Percentiles rank a stretch among this genome's conserved stretches.
Conservation (phyloP, 2,797 vertebrate species). For the Esox lucius region DNA sequence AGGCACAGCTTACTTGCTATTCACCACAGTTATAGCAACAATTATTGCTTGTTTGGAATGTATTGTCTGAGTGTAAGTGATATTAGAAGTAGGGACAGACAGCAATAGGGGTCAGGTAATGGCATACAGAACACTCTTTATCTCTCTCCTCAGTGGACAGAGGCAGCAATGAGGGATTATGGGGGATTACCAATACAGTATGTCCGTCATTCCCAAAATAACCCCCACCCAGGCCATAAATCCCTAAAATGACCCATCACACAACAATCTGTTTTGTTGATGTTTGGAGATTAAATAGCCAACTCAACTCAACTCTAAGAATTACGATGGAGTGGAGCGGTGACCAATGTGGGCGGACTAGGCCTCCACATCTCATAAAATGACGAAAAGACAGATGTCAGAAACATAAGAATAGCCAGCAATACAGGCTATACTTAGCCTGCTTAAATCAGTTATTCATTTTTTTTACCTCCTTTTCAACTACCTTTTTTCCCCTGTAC, state of each 20-base stretch:
- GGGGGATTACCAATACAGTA: constrained; percentile 56
- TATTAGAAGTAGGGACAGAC: background rate
- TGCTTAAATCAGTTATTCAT: no score
- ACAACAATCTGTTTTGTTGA: constrained; percentile 31
- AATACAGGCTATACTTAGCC: no score
- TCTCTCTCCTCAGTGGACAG: constrained; percentile 44
- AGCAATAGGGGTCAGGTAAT: constrained; percentile 15
- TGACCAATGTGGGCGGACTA: no score
- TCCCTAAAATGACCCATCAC: constrained; percentile 39
- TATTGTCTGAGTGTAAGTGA: background rate
- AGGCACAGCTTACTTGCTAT: background rate
- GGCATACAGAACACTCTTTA: constrained; percentile 40
- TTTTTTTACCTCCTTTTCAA: no score
- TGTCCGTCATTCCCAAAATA: constrained; percentile 42
- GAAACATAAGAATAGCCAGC: no score
- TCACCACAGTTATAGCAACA: background rate
- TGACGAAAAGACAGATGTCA: background rate
- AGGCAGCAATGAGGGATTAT: constrained; percentile 57
- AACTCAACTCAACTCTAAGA: no score
- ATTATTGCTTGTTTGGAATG: background rate
- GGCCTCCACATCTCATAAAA: no score
- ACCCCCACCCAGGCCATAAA: constrained; percentile 31
- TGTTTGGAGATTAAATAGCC: constrained; percentile 26
- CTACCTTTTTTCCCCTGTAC: no score
- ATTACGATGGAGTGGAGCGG: no score